phyloP scores from a whole-genome alignment of 2,113 vertebrate species.

The Periophthalmus modestus region DNA sequence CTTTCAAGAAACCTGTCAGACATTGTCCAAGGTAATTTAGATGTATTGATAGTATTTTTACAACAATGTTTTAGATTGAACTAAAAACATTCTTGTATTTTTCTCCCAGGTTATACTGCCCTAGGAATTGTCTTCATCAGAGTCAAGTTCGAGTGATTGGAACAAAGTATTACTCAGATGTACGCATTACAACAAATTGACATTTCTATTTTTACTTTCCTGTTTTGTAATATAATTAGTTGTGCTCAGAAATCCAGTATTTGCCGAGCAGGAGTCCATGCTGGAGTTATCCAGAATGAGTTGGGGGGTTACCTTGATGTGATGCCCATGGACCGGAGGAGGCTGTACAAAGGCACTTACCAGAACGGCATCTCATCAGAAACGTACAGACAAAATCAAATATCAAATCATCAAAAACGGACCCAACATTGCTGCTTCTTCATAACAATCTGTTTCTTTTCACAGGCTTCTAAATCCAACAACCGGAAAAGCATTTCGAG shows the following conservation, averaged over 20 bases:
- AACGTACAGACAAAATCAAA: conserved; percentile 77
- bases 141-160: conserved; percentile 87
- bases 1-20: conserved; percentile 89
- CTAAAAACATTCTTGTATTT: not conserved
- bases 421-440: not conserved
- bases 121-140: conserved; percentile 85
- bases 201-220: not conserved
- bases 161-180: conserved; percentile 89
- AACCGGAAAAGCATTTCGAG: conserved; percentile 93
- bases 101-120: conserved; percentile 87
- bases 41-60: not conserved
- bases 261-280: conserved; percentile 91
- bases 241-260: conserved; percentile 88
- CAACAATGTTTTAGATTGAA: not conserved
- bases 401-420: not conserved
- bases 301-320: conserved; percentile 92
- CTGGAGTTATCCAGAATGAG: conserved; percentile 87
- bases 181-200: conserved; percentile 70
- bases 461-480: conserved; percentile 86
- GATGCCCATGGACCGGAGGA: conserved; percentile 92
- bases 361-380: conserved; percentile 92
- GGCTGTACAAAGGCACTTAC: conserved; percentile 82
- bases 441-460: conserved; percentile 16
- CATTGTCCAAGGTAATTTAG: conserved; percentile 90
- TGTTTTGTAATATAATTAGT: not conserved